Evolutionary conservation across 2,113 vertebrate species (phyloP).

Genomic region (Pangasianodon gigas): DNA sequence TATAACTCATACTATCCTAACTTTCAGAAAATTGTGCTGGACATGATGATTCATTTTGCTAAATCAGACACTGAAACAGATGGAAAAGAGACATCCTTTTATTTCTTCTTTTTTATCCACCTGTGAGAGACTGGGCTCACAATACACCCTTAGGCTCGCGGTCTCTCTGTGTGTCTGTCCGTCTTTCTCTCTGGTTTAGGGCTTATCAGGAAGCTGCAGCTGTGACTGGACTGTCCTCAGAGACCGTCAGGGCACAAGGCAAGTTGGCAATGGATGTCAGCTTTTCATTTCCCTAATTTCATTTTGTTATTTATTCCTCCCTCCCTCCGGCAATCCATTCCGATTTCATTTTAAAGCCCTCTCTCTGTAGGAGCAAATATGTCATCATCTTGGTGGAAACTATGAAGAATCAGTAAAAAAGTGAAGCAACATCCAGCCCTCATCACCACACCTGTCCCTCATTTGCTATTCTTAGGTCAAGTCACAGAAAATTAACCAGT

Average conservation of each 20-base stretch:
- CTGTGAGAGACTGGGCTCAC: constrained; percentile 3
- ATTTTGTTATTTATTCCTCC: constrained; percentile 58
- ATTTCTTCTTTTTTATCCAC: neutral
- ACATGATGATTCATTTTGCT: neutral
- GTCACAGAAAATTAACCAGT: neutral
- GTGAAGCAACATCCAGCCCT: neutral
- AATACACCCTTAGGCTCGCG: constrained; percentile 1
- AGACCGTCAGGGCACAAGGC: constrained; percentile 59
- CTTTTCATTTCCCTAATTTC: constrained; percentile 65
- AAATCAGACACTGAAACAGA: neutral
- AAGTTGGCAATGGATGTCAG: constrained; percentile 60
- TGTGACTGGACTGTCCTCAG: constrained; percentile 65
- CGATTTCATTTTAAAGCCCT: constrained; percentile 44
- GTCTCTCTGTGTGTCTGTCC: constrained; percentile 53
- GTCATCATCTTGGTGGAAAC: constrained; percentile 20
- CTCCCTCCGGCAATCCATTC: constrained; percentile 47
- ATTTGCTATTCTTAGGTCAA: neutral
- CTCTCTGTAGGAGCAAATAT: constrained; percentile 33
- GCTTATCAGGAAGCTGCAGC: constrained; percentile 75
- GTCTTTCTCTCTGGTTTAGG: constrained; percentile 56
- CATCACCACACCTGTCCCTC: neutral
- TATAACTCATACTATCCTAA: no score
- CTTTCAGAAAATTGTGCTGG: neutral
- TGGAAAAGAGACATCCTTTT: neutral
- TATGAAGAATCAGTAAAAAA: constrained; percentile 4